A percentile compares a stretch with the other conserved stretches of the same genome.
Evolutionary conservation across 1,140 invertebrate genomes (phyloP).

Genomic region (Ceratosolen fusciceps): DNA sequence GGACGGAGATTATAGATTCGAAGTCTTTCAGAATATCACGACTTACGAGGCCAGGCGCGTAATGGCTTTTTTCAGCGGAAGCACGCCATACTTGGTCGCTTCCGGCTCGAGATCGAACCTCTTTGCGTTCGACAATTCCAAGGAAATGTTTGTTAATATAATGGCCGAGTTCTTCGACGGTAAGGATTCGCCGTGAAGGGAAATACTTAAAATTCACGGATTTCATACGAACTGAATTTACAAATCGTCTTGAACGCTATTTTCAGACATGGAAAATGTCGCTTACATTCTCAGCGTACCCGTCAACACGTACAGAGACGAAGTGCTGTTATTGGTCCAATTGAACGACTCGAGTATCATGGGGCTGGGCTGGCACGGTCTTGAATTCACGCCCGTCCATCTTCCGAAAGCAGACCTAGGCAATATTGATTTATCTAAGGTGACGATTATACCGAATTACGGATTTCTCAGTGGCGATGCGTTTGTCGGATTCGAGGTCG

Average conservation of each 20-base stretch:
- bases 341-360: conserved; percentile 54
- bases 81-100: conserved; percentile 56
- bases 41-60: conserved; percentile 53
- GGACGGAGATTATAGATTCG: conserved; percentile 40
- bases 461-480: conserved; percentile 56
- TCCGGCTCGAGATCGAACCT: conserved; percentile 54
- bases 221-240: too few species aligned
- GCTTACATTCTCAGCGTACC: conserved; percentile 54
- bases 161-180: conserved; percentile 48
- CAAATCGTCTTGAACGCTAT: too few species aligned
- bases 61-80: conserved; percentile 60
- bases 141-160: conserved; percentile 49
- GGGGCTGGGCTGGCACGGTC: conserved; percentile 56
- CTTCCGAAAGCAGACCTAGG: conserved; percentile 51
- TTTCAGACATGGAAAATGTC: conserved; percentile 56
- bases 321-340: conserved; percentile 61
- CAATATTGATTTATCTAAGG: conserved; percentile 55
- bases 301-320: conserved; percentile 61
- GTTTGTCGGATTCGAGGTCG: conserved; percentile 54
- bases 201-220: not conserved
- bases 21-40: conserved; percentile 48
- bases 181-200: too few species aligned
- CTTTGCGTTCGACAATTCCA: conserved; percentile 50
- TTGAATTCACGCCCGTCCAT: conserved; percentile 49
- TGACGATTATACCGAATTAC: conserved; percentile 56